phyloP scores from a whole-genome alignment of 1,140 invertebrate genomes.

The Bombus terrestris region DNA sequence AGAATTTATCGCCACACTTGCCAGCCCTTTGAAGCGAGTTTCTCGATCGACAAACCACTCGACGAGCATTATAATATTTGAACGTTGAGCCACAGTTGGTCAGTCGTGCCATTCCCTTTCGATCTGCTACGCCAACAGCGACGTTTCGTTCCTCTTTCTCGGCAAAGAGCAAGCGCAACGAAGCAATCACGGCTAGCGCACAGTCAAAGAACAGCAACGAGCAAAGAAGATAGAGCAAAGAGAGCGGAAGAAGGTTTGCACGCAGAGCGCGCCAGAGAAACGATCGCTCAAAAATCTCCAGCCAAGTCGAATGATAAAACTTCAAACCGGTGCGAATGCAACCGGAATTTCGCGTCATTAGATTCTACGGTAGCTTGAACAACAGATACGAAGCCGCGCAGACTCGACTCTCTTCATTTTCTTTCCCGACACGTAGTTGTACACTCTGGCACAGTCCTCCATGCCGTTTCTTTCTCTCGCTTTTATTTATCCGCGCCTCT shows the following conservation, averaged over 20 bases:
- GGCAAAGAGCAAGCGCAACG: neutral
- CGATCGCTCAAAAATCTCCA: constrained; percentile 62
- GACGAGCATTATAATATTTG: neutral
- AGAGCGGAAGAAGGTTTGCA: constrained; percentile 29
- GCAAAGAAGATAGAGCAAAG: neutral
- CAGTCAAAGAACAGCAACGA: neutral
- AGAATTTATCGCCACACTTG: no score
- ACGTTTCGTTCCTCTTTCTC: neutral
- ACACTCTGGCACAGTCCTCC: neutral
- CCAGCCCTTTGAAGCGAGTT: neutral
- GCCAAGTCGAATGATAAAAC: constrained; percentile 73
- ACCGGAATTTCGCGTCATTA: constrained; percentile 77
- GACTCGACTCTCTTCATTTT: constrained; percentile 36
- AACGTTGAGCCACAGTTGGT: neutral
- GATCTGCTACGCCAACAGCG: neutral
- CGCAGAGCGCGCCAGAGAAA: constrained; percentile 39
- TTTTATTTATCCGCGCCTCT: constrained; percentile 59
- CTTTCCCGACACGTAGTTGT: constrained; percentile 37
- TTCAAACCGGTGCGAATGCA: constrained; percentile 64
- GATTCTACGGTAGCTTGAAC: constrained; percentile 72
- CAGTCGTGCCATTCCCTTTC: neutral
- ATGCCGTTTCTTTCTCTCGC: constrained; percentile 1
- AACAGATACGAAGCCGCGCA: constrained; percentile 53
- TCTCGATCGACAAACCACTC: neutral
- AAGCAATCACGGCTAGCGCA: constrained; percentile 3